These are phyloP conservation scores for Cirrhinus mrigala DNA, from an alignment of 2,797 vertebrate genomes.

Conservation along the genomic window DNA sequence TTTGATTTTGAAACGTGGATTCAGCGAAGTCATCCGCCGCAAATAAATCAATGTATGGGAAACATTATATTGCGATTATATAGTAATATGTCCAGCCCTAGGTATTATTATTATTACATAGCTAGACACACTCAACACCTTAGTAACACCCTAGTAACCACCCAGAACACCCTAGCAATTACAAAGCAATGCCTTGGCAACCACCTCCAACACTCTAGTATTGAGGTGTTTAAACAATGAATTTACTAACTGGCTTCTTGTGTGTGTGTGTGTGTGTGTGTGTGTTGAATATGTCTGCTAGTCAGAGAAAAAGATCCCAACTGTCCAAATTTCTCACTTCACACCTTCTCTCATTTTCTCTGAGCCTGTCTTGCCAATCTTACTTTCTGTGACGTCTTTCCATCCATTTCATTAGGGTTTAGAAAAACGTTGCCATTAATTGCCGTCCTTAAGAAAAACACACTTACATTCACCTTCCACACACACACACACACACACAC, in stretches of 20 bases:
- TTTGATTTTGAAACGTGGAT: too few relatives aligned
- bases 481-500: background rate
- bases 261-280: background rate
- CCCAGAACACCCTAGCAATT: background rate
- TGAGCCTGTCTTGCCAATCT: slow-evolving; percentile 50
- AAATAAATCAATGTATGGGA: too few relatives aligned
- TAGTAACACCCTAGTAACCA: background rate
- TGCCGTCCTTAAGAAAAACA: slow-evolving; percentile 29
- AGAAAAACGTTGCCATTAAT: slow-evolving; percentile 54
- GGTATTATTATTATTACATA: too few relatives aligned
- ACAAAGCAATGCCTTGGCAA: slow-evolving; percentile 3
- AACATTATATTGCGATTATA: too few relatives aligned
- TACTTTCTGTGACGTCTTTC: slow-evolving; percentile 52
- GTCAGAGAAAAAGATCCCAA: slow-evolving; percentile 35
- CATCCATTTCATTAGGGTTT: slow-evolving; percentile 34
- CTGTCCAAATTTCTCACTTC: slow-evolving; percentile 46
- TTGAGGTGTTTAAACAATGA: background rate
- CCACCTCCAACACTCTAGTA: slow-evolving; percentile 3
- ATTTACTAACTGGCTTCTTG: background rate
- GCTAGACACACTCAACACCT: too few relatives aligned
- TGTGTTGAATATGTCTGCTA: slow-evolving; percentile 40
- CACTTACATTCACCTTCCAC: background rate
- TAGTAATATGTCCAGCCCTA: too few relatives aligned
- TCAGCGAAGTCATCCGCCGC: too few relatives aligned
- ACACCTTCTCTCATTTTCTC: slow-evolving; percentile 51